Evolutionary conservation across 2,113 vertebrate genomes (phyloP).

Genomic region (Phyllopteryx taeniolatus): DNA sequence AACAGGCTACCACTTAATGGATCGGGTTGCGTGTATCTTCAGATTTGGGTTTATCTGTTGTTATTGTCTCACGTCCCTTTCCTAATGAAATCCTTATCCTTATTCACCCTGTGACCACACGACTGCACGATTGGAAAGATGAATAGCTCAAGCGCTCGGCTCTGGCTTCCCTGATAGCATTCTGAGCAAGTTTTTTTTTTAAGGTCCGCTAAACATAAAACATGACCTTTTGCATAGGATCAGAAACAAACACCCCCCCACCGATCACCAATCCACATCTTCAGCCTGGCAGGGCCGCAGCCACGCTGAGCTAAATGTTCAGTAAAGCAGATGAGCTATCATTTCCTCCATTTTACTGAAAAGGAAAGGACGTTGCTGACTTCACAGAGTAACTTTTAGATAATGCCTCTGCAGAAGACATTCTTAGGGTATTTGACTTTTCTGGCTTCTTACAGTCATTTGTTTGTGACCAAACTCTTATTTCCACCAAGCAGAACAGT

Average conservation of each 20-base stretch:
- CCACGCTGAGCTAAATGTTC: slow-evolving; percentile 24
- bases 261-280: not conserved
- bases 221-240: slow-evolving; percentile 68
- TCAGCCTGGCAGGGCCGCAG: slow-evolving; percentile 20
- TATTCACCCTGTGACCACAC: slow-evolving; percentile 36
- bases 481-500: not conserved
- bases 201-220: slow-evolving; percentile 51
- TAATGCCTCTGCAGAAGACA: not conserved
- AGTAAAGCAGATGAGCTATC: slow-evolving; percentile 34
- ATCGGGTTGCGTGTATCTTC: slow-evolving; percentile 14
- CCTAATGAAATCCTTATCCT: slow-evolving; percentile 34
- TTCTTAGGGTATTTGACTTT: not conserved
- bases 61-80: slow-evolving; percentile 20
- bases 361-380: slow-evolving; percentile 12
- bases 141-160: slow-evolving; percentile 35
- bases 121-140: slow-evolving; percentile 46
- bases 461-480: slow-evolving; percentile 4
- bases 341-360: slow-evolving; percentile 27
- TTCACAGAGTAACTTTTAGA: slow-evolving; percentile 44
- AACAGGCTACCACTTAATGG: slow-evolving; percentile 24
- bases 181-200: slow-evolving; percentile 38
- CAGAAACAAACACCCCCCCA: slow-evolving; percentile 32
- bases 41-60: not conserved
- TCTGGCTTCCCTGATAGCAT: slow-evolving; percentile 56
- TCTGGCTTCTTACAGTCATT: slow-evolving; percentile 6